Conservation (phyloP, 2,888 invertebrate genomes). For the Eudasyphora cyanicolor region DNA sequence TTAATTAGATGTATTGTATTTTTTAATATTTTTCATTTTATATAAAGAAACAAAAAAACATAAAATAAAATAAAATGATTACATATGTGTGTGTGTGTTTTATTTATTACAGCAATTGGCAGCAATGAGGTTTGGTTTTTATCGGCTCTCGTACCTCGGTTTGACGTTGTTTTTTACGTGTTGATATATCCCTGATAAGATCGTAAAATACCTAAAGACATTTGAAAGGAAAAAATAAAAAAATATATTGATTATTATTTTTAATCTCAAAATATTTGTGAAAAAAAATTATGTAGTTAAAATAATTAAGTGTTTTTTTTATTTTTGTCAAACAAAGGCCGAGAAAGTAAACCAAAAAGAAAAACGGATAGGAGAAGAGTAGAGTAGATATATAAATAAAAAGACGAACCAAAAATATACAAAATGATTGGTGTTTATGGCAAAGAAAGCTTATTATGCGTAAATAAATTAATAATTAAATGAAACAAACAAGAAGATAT, state of each 20-base stretch:
- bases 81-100: no score
- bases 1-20: constrained; percentile 40
- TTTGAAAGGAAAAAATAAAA: constrained; percentile 20
- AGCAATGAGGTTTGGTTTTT: constrained; percentile 80
- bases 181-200: constrained; percentile 80
- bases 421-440: no score
- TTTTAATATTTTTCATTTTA: constrained; percentile 20
- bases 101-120: constrained; percentile 80
- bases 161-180: constrained; percentile 80
- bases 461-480: constrained; percentile 52
- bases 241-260: constrained; percentile 42
- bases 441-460: constrained; percentile 65
- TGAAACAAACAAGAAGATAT: background rate
- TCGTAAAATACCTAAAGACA: constrained; percentile 80
- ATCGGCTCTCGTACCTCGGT: constrained; percentile 79
- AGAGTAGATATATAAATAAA: background rate
- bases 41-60: constrained; percentile 25
- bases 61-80: constrained; percentile 12
- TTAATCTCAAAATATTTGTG: background rate
- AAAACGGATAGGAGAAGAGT: background rate
- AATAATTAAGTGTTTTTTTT: background rate
- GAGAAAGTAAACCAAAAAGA: constrained; percentile 18
- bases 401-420: constrained; percentile 45
- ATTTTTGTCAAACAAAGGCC: constrained; percentile 13
- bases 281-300: background rate